Base-by-base conservation (phyloP, 2,113 vertebrate genomes). In the Gymnarchus niloticus region DNA sequence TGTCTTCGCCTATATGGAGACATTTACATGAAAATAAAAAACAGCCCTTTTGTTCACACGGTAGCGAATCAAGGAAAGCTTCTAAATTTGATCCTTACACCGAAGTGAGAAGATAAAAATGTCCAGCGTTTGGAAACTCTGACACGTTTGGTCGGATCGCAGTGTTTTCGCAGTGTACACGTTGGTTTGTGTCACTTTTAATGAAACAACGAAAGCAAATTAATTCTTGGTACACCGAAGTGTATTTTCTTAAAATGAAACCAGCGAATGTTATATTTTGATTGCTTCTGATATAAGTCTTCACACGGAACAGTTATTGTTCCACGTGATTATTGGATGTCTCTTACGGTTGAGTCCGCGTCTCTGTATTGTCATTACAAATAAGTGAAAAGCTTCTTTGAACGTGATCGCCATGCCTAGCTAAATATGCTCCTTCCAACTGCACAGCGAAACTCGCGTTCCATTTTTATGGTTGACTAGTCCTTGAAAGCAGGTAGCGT, bases 1-100 rank as follows among this genome's bases (percentile, higher is more conserved):
- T 92, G 93, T 96, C 95, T 92, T 89, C 92, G 91, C 93, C 87
- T 81, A 92, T 94, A 95, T 92, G 94, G 95, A 95, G 94, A 95
- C 93, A 95, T 95, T 96, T 96, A 95, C 95, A 95, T 95, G 92
- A 95, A 95, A 96, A 94, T 95, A 92, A 93, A 93, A 95, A 95
- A 95, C 94, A 93, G 94, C 91, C 92, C 91, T 94, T 93, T 91
- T 93, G 94, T 93, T 92, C 93, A 89, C 91, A 94, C 92, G 92
- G 93, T 93, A 94, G 91, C 91, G 90, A 94, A 94, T 94, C 92
- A 91, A 92, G 89, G 84, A 91, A 91, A 88, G 93, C 91, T 91
- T 93, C 92, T 92, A 91, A 94, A 94, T 95, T 94, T 95, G 93
- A 94, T 95, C 95, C 94, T 93, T 88, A 91, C 89, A 87, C 89